Conservation (phyloP, 2,113 vertebrate species). For the Megaleporinus macrocephalus region DNA sequence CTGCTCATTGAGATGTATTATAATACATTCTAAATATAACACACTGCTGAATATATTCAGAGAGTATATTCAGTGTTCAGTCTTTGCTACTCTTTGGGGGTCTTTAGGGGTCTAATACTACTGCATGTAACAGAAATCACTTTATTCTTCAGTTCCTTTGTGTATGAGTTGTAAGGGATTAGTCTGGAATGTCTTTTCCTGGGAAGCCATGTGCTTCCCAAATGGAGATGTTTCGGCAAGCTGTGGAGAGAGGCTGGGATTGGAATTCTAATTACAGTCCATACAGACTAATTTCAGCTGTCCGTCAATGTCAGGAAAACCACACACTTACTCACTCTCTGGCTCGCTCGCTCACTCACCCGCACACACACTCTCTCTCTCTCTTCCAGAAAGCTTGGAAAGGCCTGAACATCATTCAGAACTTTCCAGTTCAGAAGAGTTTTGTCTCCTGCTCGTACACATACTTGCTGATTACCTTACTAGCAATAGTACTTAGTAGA, state of each 20-base stretch:
- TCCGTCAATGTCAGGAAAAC: slow-evolving; percentile 19
- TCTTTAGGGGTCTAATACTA: too few relatives aligned
- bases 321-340: neutral
- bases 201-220: neutral
- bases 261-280: slow-evolving; percentile 47
- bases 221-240: neutral
- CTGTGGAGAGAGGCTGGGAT: neutral
- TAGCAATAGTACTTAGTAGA: too few relatives aligned
- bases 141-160: neutral
- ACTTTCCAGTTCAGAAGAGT: neutral
- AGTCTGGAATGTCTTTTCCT: slow-evolving; percentile 17
- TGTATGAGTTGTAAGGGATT: neutral
- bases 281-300: slow-evolving; percentile 31
- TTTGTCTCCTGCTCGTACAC: neutral
- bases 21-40: too few relatives aligned
- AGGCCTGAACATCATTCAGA: neutral
- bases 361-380: neutral
- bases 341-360: slow-evolving; percentile 1
- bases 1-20: too few relatives aligned
- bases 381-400: neutral
- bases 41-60: too few relatives aligned
- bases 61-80: too few relatives aligned
- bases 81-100: too few relatives aligned
- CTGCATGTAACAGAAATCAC: neutral
- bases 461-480: too few relatives aligned